A percentile compares a stretch with the other conserved stretches of the same genome.
Evolutionary conservation across 2,888 invertebrate genomes (phyloP).

Genomic region (Colletes collaris): DNA sequence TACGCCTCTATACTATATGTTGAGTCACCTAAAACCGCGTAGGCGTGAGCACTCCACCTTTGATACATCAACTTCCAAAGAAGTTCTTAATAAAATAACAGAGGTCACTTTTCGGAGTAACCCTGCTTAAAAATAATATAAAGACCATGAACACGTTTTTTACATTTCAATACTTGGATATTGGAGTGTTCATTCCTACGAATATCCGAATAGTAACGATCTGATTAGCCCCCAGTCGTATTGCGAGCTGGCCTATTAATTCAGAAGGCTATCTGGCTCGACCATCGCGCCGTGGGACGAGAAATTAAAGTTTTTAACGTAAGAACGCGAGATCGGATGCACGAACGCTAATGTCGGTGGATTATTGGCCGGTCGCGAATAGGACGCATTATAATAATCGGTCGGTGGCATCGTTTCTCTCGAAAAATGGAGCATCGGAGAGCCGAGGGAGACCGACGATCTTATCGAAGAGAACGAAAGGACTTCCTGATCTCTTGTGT

Average conservation of each 20-base stretch:
- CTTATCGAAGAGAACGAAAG: conserved; percentile 43
- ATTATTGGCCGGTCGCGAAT: conserved; percentile 34
- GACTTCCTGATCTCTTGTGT: conserved; percentile 54
- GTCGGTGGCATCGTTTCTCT: conserved; percentile 21
- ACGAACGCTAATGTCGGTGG: conserved; percentile 6
- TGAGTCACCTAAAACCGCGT: not conserved
- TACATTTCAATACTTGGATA: no score
- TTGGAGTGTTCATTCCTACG: no score
- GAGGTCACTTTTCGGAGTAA: not conserved
- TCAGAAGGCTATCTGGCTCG: not conserved
- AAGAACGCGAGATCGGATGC: not conserved
- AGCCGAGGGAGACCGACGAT: conserved; percentile 26
- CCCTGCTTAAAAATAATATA: not conserved
- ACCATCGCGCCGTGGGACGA: not conserved
- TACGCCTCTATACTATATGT: not conserved
- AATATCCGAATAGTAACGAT: no score
- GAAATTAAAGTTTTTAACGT: not conserved
- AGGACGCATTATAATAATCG: conserved; percentile 60
- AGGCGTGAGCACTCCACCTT: no score
- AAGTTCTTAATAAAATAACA: not conserved
- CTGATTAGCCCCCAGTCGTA: no score
- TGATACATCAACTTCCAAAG: not conserved
- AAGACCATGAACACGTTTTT: no score
- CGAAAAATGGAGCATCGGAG: not conserved
- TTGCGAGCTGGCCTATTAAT: no score